Evolutionary conservation across 2,797 vertebrate genomes (phyloP), one percentile per base, ranked within the genome.

Genomic region (Syncerus caffer): DNA sequence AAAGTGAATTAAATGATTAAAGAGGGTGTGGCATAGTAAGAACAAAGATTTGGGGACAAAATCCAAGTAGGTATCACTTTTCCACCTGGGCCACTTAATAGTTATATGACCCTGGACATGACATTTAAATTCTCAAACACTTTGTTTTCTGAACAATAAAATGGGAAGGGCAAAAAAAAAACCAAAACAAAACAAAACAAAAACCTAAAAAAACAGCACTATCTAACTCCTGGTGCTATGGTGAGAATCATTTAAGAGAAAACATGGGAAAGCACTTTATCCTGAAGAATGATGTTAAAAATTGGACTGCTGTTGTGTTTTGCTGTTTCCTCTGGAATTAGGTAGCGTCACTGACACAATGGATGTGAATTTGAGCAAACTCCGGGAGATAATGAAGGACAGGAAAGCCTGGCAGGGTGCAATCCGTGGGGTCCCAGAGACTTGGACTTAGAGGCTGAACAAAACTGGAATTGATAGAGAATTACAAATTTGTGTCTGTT

Each of bases 261-360:
- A 38, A 25, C 6, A 12, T 2, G 8, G 45, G 25, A 67, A 95
- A 83, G 42, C 8, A 29, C 21, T 57, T 55, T 21, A 3, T 19
- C 21, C 29, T 92, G 21, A 16, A 78, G 53, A 87, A 64, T 62
- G 23, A 64, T 62, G 27, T 31, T 85, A 74, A 92, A 92, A 86
- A 60, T 4, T 21, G 34, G 16, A 58, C 51, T 74, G 42, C 16
- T 50, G 10, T 76, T 71, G 60, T 84, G 64, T 51, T 25, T 55
- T 60, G 64, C 17, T 50, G 25, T 60, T 58, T 89, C 11, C 27
- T 82, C 58, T 60, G 0, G 19, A 71, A 38, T 71, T 23, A 38
- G 67, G 34, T 13, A 71, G 67, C 34, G 0, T 71, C 0, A 0
- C 19, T 71, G 19, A 23, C 6, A 23, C 67, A 13, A 23, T 1